Percentiles rank a stretch among this genome's conserved stretches.
Evolutionary conservation across 1,140 invertebrate species (phyloP).

Genomic region (Mycetomoellerius zeteki): DNA sequence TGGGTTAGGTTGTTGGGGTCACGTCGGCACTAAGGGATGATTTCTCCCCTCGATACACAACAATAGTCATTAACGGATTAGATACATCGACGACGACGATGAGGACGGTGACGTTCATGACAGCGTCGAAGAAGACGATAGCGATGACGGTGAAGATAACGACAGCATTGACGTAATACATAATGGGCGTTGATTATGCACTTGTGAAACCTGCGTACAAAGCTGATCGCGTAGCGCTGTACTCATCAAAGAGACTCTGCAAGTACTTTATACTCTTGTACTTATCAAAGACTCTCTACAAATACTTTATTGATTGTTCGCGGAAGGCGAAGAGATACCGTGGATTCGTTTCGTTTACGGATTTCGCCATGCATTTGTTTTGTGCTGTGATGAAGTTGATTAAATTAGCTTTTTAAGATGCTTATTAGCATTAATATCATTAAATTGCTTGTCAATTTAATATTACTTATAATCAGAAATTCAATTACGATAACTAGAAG

Average conservation of each 20-base stretch:
- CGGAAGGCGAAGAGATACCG: not conserved
- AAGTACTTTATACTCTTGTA: not conserved
- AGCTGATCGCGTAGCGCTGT: slow-evolving; percentile 50
- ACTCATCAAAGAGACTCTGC: not conserved
- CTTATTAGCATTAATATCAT: no score
- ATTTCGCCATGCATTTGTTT: not conserved
- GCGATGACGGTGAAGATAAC: slow-evolving; percentile 36
- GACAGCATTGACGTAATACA: slow-evolving; percentile 35
- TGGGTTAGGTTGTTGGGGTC: slow-evolving; percentile 64
- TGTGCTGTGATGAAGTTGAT: not conserved
- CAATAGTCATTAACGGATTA: slow-evolving; percentile 80
- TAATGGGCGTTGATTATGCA: slow-evolving; percentile 73
- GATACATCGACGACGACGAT: slow-evolving; percentile 45
- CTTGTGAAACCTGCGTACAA: slow-evolving; percentile 65
- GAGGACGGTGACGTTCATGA: slow-evolving; percentile 31
- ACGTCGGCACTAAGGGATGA: slow-evolving; percentile 65
- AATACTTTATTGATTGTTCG: slow-evolving; percentile 7
- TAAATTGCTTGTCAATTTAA: no score
- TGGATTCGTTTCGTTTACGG: not conserved
- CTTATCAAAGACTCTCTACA: not conserved
- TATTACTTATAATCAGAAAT: no score
- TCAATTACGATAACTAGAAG: no score
- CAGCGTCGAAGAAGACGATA: slow-evolving; percentile 23
- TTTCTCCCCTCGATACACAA: slow-evolving; percentile 72
- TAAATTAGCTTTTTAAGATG: not conserved